Conservation (phyloP, 2,888 invertebrate species). For the Syrista parreyssii region DNA sequence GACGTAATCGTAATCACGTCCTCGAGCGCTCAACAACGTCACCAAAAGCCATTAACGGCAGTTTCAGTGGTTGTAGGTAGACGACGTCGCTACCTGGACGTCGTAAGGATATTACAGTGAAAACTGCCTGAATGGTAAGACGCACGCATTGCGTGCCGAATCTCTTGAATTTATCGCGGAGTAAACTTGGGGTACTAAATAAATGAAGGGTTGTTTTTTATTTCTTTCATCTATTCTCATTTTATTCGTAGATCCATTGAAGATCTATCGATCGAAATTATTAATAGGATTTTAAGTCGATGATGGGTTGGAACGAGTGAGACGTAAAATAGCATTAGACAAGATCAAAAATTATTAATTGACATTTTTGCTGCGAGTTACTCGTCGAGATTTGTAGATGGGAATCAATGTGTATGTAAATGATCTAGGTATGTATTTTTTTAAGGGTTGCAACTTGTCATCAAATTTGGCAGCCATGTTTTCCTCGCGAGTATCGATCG, state of each 20-base stretch:
- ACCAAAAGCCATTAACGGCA: conserved; percentile 15
- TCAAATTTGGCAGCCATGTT: not conserved
- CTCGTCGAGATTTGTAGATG: not conserved
- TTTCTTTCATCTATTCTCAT: not conserved
- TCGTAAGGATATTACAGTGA: conserved; percentile 16
- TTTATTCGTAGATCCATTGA: not conserved
- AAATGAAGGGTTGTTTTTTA: not conserved
- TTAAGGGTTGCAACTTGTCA: not conserved
- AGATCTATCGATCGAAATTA: not conserved
- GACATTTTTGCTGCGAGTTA: too few species aligned
- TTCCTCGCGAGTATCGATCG: not conserved
- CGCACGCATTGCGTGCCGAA: conserved; percentile 39
- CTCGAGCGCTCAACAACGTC: conserved; percentile 33
- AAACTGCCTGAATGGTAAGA: conserved; percentile 38
- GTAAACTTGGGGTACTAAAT: conserved; percentile 16
- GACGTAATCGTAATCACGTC: conserved; percentile 40
- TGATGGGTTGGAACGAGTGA: not conserved
- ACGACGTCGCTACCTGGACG: not conserved
- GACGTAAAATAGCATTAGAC: not conserved
- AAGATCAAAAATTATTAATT: not conserved
- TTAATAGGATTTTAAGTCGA: not conserved
- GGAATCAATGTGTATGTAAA: not conserved
- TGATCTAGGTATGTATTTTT: not conserved
- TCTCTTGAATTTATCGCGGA: conserved; percentile 36
- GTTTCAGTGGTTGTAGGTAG: not conserved